Conservation (phyloP, 64 coral and sea anemone species). For the Montipora cactus region DNA sequence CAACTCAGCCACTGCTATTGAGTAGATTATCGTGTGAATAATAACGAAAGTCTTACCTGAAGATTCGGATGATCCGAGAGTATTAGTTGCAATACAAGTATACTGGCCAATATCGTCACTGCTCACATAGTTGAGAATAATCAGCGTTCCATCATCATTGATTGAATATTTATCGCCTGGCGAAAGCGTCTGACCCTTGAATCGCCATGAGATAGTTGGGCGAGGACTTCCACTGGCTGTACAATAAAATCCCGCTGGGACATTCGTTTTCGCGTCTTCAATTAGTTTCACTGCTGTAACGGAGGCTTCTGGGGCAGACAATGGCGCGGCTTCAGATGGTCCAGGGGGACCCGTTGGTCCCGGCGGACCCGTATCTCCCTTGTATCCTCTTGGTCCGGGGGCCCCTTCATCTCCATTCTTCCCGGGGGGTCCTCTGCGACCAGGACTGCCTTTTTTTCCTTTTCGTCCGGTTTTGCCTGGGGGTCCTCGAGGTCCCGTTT, state of each 20-base stretch:
- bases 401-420: not conserved
- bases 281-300: not conserved
- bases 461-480: not conserved
- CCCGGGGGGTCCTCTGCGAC: not conserved
- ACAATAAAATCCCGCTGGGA: conserved; percentile 20
- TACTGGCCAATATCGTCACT: not conserved
- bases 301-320: not conserved
- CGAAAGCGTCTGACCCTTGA: not conserved
- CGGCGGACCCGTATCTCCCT: not conserved
- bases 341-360: not conserved
- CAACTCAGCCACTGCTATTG: no score
- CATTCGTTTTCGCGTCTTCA: not conserved
- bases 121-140: not conserved
- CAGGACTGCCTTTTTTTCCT: not conserved
- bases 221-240: conserved; percentile 28
- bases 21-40: not conserved
- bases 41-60: not conserved
- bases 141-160: not conserved
- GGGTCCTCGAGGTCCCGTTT: not conserved
- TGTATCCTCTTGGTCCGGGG: not conserved
- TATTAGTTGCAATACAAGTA: conserved; percentile 26
- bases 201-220: not conserved
- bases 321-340: not conserved
- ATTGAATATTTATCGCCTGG: not conserved
- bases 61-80: not conserved